phyloP scores from a whole-genome alignment of 2,113 vertebrate species.

The Cyanoramphus novaezelandiae region DNA sequence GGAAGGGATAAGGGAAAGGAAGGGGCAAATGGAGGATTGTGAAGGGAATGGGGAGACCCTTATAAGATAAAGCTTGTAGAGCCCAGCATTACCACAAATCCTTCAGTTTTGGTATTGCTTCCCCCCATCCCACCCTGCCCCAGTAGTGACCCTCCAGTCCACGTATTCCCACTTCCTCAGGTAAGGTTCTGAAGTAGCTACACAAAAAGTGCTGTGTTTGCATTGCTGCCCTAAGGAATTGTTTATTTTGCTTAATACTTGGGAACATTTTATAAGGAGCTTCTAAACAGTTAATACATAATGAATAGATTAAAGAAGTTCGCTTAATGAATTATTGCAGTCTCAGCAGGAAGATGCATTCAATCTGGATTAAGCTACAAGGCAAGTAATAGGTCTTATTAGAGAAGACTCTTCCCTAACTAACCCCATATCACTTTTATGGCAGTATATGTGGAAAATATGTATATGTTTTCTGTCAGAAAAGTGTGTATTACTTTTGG shows the following conservation, averaged over 20 bases:
- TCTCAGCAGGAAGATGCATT: neutral
- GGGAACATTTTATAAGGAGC: neutral
- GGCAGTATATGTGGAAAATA: neutral
- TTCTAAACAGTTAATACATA: neutral
- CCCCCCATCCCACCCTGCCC: neutral
- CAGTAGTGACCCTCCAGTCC: neutral
- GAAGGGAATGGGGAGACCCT: neutral
- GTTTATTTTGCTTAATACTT: neutral
- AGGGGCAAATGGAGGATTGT: neutral
- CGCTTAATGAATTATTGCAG: neutral
- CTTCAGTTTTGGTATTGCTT: neutral
- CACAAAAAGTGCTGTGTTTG: neutral
- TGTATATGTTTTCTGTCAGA: neutral
- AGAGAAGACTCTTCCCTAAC: neutral
- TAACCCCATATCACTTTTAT: neutral
- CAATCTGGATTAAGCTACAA: neutral
- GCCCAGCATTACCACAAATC: fast-evolving
- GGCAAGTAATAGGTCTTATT: neutral
- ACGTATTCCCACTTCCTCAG: neutral
- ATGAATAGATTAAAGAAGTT: neutral
- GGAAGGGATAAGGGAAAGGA: neutral
- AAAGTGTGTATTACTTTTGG: neutral
- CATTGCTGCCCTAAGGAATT: neutral
- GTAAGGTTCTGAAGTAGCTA: neutral
- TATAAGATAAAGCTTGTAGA: neutral